Base-by-base conservation (phyloP, 1,140 invertebrate species). In the Drosophila rufa region DNA sequence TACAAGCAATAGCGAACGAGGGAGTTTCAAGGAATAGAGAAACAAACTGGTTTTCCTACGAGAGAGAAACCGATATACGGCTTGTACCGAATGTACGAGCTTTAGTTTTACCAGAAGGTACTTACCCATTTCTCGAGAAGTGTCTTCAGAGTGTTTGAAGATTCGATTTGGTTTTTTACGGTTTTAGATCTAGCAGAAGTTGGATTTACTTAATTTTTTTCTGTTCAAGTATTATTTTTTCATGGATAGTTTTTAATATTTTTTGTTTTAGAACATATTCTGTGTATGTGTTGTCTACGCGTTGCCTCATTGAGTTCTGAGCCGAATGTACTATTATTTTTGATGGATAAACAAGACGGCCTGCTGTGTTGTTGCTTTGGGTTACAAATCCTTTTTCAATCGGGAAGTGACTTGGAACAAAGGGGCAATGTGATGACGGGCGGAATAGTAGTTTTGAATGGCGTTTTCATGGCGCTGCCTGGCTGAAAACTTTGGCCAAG, bases 291-390 rank as follows among this genome's bases (percentile, higher is more conserved):
- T 73, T 19, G 22, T 38, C 58, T 22, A 38, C 33, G 50, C 19
- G 48, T 46, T 19, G 17, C 50, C 42, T 25, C 27, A 48, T 27
- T 2, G 14, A 46, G 38, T 14, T 75, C 57, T 80, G 43, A 69
- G 38, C 36, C 14, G 9, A 38, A 27, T 51, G n/a, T 73, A 40
- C 27, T 62, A 48, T 47, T 17, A 51, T 68, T 69, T 58, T 19
- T 48, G 19, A 22, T 3, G 15, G 11, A 47, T n/a, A 51, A 53
- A 50, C 51, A 76, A 55, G 36, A 43, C 4, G 17, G 43, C 15
- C 30, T 53, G 51, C 69, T 75, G 27, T 53, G 61, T 55, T 45
- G 79, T 82, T 82, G 79, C 79, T 56, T 47, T 25, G 53, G 57
- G 79, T 46, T 61, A 78, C 80, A 46, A 45, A 12, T 11, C 64